Evolutionary conservation across 2,888 invertebrate species (phyloP), one percentile per base, ranked within the genome.

Genomic region (Cataglyphis rosenhaueri): DNA sequence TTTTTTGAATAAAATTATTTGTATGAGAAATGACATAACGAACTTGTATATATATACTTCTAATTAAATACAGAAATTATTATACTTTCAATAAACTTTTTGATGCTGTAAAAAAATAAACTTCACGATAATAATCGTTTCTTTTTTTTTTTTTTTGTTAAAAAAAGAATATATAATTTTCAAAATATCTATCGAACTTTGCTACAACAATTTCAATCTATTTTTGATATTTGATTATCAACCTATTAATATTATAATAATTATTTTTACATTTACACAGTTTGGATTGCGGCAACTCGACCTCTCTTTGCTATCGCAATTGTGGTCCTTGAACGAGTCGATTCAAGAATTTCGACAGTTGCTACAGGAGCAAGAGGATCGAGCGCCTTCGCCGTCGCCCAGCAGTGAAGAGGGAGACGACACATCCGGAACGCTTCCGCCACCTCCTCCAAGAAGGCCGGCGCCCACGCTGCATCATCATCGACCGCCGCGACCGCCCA

Each of bases 271-370:
- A 2, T 81, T 38, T 64, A 90, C 96, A 66, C 96, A 98, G 98
- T 98, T 97, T 92, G 97, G 97, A 90, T 96, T 98, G 41, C 96
- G 98, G 75, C 98, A 98, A 94, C 94, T 98, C 94, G 98, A 98
- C 95, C 96, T 98, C 90, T 97, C 98, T 0, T 95, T 99, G 76
- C 96, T 98, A 62, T 98, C 98, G 5, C 98, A 99, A 95, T 96
- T 99, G 87, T 98, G 98, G 98, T 97, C 98, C 0, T 96, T 99
- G 74, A 98, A 98, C 95, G 98, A 98, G 94, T 97, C 98, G 61
- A 98, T 98, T 94, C 98, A 98, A 91, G 97, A 98, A 88, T 98
- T 98, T 95, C 96, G 97, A 65, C 96, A 96, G 89, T 96, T 97
- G 87, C 94, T 97, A 84, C 96, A 96, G 90, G 96, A 96, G 55